Conservation (phyloP, 1,140 invertebrate genomes). For the Drosophila malerkotliana region DNA sequence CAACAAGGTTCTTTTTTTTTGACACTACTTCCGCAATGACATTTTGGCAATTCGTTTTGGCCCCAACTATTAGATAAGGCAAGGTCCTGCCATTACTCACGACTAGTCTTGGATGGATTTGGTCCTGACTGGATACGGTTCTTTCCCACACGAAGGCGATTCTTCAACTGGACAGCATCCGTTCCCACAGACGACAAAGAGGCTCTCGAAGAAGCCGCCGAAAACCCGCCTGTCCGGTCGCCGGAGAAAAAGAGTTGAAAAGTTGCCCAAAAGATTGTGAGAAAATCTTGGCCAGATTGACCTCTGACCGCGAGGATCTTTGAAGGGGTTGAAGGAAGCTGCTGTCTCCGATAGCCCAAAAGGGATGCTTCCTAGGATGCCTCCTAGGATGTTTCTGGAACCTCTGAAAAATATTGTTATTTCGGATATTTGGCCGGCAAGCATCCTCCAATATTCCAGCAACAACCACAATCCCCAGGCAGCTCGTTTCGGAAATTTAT, state of each 20-base stretch:
- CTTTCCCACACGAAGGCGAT: constrained; percentile 59
- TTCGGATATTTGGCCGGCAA: neutral
- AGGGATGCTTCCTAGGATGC: neutral
- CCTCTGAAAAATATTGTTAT: constrained; percentile 20
- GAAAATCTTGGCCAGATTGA: constrained; percentile 72
- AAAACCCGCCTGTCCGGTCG: constrained; percentile 67
- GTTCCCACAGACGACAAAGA: constrained; percentile 63
- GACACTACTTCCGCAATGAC: constrained; percentile 1
- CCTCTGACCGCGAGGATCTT: constrained; percentile 59
- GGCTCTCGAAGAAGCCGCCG: constrained; percentile 1
- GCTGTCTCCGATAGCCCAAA: neutral
- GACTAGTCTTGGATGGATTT: constrained; percentile 27
- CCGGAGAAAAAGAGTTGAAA: constrained; percentile 71
- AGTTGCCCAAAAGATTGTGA: constrained; percentile 68
- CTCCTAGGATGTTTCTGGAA: neutral
- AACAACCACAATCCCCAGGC: constrained; percentile 29
- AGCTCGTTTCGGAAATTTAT: constrained; percentile 30
- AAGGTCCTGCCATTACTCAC: constrained; percentile 33
- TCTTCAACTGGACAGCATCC: constrained; percentile 59
- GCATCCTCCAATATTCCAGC: constrained; percentile 17
- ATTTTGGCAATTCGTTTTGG: constrained; percentile 54
- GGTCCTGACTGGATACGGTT: constrained; percentile 26
- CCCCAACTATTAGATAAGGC: constrained; percentile 49
- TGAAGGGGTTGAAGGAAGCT: constrained; percentile 49
- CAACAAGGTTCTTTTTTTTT: constrained; percentile 20